Percentiles rank a stretch among this genome's conserved stretches.
These are phyloP conservation scores for Cavia porcellus DNA, from an alignment of 2,113 vertebrate genomes.

Conservation along the genomic window DNA sequence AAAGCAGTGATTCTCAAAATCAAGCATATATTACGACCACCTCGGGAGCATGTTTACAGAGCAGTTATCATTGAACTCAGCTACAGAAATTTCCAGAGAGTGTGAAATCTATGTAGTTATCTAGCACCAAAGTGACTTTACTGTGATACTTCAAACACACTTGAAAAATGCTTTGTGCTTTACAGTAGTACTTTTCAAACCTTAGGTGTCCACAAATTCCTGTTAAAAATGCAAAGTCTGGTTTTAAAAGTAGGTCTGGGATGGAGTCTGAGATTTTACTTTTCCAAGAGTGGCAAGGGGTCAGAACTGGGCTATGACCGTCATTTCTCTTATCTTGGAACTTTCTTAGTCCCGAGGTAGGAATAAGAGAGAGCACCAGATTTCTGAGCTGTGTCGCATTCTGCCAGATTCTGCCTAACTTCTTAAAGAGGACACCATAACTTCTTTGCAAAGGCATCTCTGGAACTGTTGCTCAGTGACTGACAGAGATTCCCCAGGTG, in stretches of 20 bases:
- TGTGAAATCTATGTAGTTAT: neutral
- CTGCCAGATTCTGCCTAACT: neutral
- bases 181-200: neutral
- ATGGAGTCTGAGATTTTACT: neutral
- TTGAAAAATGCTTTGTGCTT: neutral
- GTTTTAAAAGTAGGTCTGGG: neutral
- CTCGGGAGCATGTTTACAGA: neutral
- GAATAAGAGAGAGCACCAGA: neutral
- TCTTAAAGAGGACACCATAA: neutral
- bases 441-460: constrained; percentile 2
- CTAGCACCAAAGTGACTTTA: neutral
- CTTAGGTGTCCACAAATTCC: neutral
- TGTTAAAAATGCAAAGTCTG: neutral
- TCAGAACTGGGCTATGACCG: neutral
- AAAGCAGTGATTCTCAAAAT: neutral
- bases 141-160: neutral
- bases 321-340: neutral
- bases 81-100: neutral
- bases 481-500: neutral
- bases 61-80: neutral
- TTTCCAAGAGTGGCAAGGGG: neutral
- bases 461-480: neutral
- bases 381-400: neutral
- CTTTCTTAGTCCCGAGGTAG: neutral
- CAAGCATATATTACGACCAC: neutral